Evolutionary conservation across 1,140 invertebrate species (phyloP).

Genomic region (Spodoptera frugiperda): DNA sequence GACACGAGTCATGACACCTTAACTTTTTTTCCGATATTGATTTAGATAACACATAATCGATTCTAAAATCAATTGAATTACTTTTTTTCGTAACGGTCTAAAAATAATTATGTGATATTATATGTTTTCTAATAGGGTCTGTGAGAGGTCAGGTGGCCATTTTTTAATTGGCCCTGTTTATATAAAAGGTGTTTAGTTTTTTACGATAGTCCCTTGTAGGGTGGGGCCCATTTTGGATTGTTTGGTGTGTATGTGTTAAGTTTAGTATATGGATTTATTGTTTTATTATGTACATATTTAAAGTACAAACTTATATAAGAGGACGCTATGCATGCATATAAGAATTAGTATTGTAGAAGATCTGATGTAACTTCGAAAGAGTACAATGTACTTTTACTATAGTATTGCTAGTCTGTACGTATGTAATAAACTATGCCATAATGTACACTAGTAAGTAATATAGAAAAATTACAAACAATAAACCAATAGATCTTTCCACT

Average conservation of each 20-base stretch:
- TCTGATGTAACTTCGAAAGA: too few species aligned
- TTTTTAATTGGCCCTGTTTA: constrained; percentile 62
- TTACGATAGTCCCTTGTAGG: constrained; percentile 37
- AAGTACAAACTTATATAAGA: too few species aligned
- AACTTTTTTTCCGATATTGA: constrained; percentile 67
- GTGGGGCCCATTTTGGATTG: constrained; percentile 31
- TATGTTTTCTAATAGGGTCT: constrained; percentile 51
- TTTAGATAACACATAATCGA: constrained; percentile 79
- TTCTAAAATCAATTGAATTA: constrained; percentile 67
- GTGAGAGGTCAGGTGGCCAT: constrained; percentile 60
- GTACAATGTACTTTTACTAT: too few species aligned
- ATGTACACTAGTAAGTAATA: too few species aligned
- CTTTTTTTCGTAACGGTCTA: constrained; percentile 60
- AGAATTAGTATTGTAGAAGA: too few species aligned
- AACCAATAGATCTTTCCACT: neutral
- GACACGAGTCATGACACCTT: constrained; percentile 15
- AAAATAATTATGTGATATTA: constrained; percentile 63
- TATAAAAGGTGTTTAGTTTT: constrained; percentile 53
- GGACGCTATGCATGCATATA: too few species aligned
- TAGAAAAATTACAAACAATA: constrained; percentile 9
- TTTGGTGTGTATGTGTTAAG: constrained; percentile 19
- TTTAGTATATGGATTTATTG: constrained; percentile 15
- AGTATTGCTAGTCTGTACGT: too few species aligned
- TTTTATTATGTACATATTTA: neutral
- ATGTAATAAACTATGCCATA: too few species aligned